A percentile compares a stretch with the other conserved stretches of the same genome.
phyloP scores from a whole-genome alignment of 2,113 vertebrate genomes.

The Oenanthe melanoleuca region DNA sequence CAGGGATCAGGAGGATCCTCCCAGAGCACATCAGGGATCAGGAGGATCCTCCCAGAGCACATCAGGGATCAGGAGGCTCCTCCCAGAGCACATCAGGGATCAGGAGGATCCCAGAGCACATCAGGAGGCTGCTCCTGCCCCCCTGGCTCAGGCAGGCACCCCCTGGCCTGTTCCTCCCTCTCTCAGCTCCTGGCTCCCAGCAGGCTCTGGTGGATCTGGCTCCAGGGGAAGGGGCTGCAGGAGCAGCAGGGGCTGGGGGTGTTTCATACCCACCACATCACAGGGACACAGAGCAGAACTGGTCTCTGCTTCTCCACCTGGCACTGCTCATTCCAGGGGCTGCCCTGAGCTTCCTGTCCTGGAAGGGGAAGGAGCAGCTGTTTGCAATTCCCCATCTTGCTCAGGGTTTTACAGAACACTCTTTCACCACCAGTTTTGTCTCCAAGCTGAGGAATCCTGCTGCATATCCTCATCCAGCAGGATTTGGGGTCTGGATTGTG shows the following conservation, averaged over 20 bases:
- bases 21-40: too few species aligned
- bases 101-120: too few species aligned
- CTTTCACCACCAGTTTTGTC: neutral
- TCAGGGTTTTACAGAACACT: neutral
- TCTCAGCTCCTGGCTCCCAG: neutral
- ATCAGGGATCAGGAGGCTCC: too few species aligned
- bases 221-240: neutral
- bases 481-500: neutral
- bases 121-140: neutral
- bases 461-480: neutral
- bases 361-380: neutral
- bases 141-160: neutral
- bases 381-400: rapidly evolving
- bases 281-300: neutral
- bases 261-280: neutral
- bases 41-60: too few species aligned
- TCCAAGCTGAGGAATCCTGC: neutral
- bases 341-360: neutral
- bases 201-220: neutral
- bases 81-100: too few species aligned
- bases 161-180: neutral
- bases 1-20: too few species aligned
- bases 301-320: neutral
- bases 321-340: neutral
- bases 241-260: neutral